Conservation (phyloP, 2,888 invertebrate genomes). For the Drosophila hawaiiensis region DNA sequence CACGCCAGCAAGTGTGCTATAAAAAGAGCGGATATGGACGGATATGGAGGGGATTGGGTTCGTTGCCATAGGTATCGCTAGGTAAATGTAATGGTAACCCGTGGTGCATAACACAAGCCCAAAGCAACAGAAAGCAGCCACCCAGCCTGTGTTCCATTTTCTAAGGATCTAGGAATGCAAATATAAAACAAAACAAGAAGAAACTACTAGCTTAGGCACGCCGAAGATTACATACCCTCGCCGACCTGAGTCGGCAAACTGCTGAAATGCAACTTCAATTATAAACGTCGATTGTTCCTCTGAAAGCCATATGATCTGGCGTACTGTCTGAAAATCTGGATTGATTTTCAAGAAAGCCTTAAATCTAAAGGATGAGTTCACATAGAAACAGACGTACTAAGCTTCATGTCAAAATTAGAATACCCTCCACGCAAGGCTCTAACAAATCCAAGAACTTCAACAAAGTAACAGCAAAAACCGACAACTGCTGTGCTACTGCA, state of each 20-base stretch:
- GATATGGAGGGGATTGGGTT: neutral
- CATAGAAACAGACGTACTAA: too few species aligned
- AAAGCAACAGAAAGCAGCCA: conserved; percentile 54
- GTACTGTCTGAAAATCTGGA: neutral
- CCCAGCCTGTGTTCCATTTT: conserved; percentile 72
- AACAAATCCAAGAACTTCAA: conserved; percentile 48
- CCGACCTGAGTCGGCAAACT: neutral
- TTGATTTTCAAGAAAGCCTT: neutral
- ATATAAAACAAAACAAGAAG: conserved; percentile 4
- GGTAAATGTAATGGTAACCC: conserved; percentile 65
- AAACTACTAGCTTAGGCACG: neutral
- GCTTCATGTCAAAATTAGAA: neutral
- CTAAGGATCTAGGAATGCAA: conserved; percentile 51
- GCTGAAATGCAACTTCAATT: neutral
- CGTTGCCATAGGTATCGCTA: conserved; percentile 32
- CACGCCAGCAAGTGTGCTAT: conserved; percentile 53
- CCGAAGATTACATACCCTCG: neutral
- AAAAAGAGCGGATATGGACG: conserved; percentile 33
- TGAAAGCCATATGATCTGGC: neutral
- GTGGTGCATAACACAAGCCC: conserved; percentile 40
- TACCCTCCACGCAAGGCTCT: neutral
- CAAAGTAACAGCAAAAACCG: conserved; percentile 29
- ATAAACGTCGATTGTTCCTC: neutral
- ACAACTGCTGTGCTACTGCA: conserved; percentile 38
- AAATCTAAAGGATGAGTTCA: neutral